These are phyloP conservation scores for Drosophila seguyi DNA, from an alignment of 1,140 invertebrate genomes.

Conservation along the genomic window DNA sequence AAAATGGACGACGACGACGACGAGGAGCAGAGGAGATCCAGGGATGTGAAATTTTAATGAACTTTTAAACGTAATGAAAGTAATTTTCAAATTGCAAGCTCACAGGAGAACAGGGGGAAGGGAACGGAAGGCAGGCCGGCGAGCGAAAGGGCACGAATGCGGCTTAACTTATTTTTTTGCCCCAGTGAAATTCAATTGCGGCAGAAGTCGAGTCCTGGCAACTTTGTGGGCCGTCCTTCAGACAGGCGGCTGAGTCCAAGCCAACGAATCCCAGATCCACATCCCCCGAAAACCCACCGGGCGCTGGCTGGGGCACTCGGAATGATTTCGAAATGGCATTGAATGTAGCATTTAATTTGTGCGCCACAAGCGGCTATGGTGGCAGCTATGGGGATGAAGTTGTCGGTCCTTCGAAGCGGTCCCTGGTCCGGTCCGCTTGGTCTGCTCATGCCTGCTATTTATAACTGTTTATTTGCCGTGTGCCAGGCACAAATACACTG, in stretches of 20 bases:
- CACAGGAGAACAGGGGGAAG: neutral
- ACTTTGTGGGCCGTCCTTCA: conserved; percentile 69
- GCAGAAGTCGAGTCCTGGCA: conserved; percentile 65
- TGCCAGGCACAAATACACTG: conserved; percentile 22
- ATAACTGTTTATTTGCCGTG: conserved; percentile 80
- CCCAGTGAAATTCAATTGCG: conserved; percentile 74
- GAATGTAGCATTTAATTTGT: conserved; percentile 84
- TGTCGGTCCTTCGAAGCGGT: conserved; percentile 33
- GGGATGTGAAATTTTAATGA: conserved; percentile 69
- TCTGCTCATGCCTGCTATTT: conserved; percentile 51
- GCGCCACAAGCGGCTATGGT: conserved; percentile 53
- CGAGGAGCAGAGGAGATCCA: conserved; percentile 11
- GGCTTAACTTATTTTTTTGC: conserved; percentile 52
- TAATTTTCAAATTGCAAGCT: conserved; percentile 68
- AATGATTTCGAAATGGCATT: conserved; percentile 80
- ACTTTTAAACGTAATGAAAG: conserved; percentile 78
- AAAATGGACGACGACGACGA: conserved; percentile 8
- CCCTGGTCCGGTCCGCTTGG: conserved; percentile 31
- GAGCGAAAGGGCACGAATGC: conserved; percentile 32
- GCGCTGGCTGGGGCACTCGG: conserved; percentile 52
- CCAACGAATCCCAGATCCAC: conserved; percentile 2
- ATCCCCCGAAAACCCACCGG: conserved; percentile 15
- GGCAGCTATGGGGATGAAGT: conserved; percentile 43
- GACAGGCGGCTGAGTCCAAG: conserved; percentile 16
- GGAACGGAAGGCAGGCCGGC: neutral